Evolutionary conservation across 2,888 invertebrate species (phyloP), one percentile per base, ranked within the genome.

Genomic region (Macaria notata): DNA sequence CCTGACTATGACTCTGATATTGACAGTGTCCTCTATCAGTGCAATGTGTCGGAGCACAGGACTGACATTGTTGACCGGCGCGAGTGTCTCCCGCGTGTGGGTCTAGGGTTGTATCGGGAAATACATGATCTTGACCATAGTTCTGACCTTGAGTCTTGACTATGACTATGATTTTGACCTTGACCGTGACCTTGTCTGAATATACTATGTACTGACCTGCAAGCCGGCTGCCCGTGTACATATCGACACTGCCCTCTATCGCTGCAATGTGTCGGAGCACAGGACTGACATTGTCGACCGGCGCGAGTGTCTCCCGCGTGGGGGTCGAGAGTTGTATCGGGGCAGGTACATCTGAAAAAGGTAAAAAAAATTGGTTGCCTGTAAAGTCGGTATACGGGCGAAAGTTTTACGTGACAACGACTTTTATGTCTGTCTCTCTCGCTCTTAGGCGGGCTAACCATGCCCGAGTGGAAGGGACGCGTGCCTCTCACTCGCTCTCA

Each of bases 211-310:
- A 36, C 33, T 36, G 9, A 96, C 95, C 94, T 91, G 94, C 96
- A 97, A 44, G 94, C 93, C 59, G 95, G 95, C 71, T 95, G 95
- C 0, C 95, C 95, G 59, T 94, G 94, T 56, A 92, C 92, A 73
- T 97, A 97, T 50, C 93, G 94, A 74, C 98, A 98, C n/a, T 94
- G 93, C 0, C 98, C 98, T 0, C 97, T 92, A 69, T 96, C 96
- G 78, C 94, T 97, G 84, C 98, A 98, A 70, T 95, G 94, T 0
- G 94, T 92, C 9, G 95, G 89, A 0, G 96, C 93, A 77, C 98
- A 98, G 1, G 95, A 93, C 59, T 94, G 94, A 72, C 98, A 98
- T 29, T 93, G 92, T 29, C 97, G 92, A 0, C 98, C 98, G 0
- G 95, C 92, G 47, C 43, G 51, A n/a, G 94, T 87, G 49, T 92